Evolutionary conservation across 2,113 vertebrate genomes (phyloP).

Genomic region (Corvus moneduloides): DNA sequence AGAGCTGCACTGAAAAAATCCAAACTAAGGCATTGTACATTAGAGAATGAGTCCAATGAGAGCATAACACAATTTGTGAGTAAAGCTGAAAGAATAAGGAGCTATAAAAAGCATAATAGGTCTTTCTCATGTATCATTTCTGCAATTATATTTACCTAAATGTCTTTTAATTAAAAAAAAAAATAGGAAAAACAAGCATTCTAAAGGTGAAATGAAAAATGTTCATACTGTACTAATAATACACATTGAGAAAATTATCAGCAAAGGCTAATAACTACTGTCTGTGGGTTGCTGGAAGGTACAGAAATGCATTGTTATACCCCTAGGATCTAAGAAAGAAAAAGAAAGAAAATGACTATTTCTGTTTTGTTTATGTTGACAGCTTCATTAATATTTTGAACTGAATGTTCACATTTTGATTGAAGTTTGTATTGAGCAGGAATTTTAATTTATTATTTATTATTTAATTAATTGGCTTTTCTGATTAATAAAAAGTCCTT

Average conservation of each 20-base stretch:
- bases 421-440: not conserved
- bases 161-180: not conserved
- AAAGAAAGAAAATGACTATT: not conserved
- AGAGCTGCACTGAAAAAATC: not conserved
- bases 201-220: not conserved
- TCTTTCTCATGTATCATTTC: not conserved
- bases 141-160: not conserved
- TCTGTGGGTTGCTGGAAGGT: not conserved
- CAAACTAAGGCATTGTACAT: not conserved
- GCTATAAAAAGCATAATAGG: not conserved
- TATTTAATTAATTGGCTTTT: not conserved
- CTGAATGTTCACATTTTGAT: not conserved
- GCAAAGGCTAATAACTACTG: not conserved
- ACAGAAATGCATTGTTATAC: not conserved
- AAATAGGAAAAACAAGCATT: not conserved
- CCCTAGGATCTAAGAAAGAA: not conserved
- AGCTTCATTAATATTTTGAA: constrained; percentile 8
- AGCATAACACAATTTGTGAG: not conserved
- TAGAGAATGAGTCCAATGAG: not conserved
- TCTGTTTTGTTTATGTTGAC: constrained; percentile 10
- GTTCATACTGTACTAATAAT: not conserved
- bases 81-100: not conserved
- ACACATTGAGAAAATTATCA: not conserved
- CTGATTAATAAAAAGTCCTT: not conserved
- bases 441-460: constrained; percentile 8